Base-by-base conservation (phyloP, 2,797 vertebrate genomes). In the Crax fasciolata region DNA sequence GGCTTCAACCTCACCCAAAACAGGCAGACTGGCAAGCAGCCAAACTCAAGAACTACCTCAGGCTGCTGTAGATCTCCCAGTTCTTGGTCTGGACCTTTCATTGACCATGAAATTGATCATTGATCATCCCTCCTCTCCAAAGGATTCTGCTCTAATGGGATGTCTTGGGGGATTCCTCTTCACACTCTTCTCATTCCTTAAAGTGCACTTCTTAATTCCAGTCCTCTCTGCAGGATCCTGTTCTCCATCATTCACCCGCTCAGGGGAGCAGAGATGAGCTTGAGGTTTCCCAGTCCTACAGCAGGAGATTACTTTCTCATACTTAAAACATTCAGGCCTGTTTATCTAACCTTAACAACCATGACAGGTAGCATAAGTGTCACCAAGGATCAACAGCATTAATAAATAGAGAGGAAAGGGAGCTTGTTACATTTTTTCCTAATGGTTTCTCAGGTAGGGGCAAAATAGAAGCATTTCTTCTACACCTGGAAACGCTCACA, bases 1-100 rank as follows among this genome's bases (percentile, higher is more conserved):
- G 44, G 52, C 44, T 80, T 88, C 82, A 68, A 87, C 57, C 30
- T 90, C 93, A 52, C 13, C 52, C 61, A n/a, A 44, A 72, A 9
- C 6, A 46, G 51, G 87, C 95, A 95, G 89, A n/a, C 57, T 55
- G 85, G 91, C 80, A 94, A 88, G 21, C 66, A 88, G 83, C 78
- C 88, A 87, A 19, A 35, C 62, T 62, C 79, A 48, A 61, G 62
- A 94, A 58, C 83, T 89, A 74, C 70, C 30, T 71, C 13, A 1
- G 11, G 13, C 41, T 59, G 78, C 75, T 1, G 1, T 32, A 54
- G 49, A 68, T 92, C 41, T 87, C 81, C 52, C 61, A 74, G 49
- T 41, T 71, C 75, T 83, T 87, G 93, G 79, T 49, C 79, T 39
- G 19, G 61, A 72, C 18, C 62, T 95, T 94, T 83, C 4, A 0